Evolutionary conservation across 2,888 invertebrate species (phyloP), one percentile per base, ranked within the genome.

Genomic region (Sesia apiformis): DNA sequence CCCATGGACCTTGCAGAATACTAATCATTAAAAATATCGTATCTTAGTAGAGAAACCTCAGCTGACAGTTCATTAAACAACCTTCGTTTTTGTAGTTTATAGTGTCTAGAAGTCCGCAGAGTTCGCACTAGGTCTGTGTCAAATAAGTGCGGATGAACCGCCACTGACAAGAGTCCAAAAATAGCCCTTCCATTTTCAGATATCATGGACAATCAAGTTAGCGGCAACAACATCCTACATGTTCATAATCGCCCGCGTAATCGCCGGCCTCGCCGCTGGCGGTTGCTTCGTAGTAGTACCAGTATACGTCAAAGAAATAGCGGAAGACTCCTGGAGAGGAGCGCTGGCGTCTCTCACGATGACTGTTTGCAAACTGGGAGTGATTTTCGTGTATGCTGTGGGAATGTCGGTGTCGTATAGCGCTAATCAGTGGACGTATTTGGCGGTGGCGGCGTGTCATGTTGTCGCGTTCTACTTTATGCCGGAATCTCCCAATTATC

Each of bases 401-500:
- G 81, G 82, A 1, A 78, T 81, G 76, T 52, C 63, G 1, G 55
- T 63, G 3, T 72, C 76, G 0, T 84, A 82, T 42, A 58, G 55
- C 4, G 66, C 58, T 4, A 81, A 79, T 57, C 82, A 84, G 53
- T 61, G 64, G 0, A 71, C 79, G 1, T 84, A 79, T 53, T 55
- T 84, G 5, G 61, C 64, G 0, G 64, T 83, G 4, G 65, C 80
- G 3, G 64, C 58, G 0, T 38, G 58, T 0, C 84, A 83, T 52
- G 74, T 69, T 3, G 4, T 76, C 3, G 46, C 70, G 4, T 83
- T 83, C 57, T 70, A 67, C 52, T 76, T 77, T 43, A 81, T 84
- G 84, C 85, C 85, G 0, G 85, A 86, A 55, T 83, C 85, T 0
- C 85, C 85, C 0, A 81, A 80, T 59, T 81, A 73, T 64, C 59